Conservation (phyloP, 2,113 vertebrate genomes). For the Phrynosoma blainvillii region DNA sequence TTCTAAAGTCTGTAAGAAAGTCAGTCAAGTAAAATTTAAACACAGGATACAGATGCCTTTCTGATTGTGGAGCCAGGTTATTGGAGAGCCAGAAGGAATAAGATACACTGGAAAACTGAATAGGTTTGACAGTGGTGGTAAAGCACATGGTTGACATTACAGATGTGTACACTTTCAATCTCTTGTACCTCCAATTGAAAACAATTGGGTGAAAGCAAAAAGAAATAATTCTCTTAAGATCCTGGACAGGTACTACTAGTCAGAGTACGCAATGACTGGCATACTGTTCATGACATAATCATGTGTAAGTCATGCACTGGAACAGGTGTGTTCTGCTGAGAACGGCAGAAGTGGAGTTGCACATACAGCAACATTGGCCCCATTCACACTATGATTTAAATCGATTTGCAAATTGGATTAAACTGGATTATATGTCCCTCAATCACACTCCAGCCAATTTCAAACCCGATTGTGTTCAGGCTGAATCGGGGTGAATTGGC, state of each 20-base stretch:
- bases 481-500: too few relatives aligned
- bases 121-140: not conserved
- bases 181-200: not conserved
- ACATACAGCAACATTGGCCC: too few relatives aligned
- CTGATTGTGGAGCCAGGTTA: not conserved
- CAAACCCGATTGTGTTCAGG: too few relatives aligned
- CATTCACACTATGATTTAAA: too few relatives aligned
- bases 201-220: not conserved
- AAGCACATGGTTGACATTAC: not conserved
- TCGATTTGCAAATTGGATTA: too few relatives aligned
- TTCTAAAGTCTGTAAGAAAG: constrained; percentile 9
- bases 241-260: not conserved
- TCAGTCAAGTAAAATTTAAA: not conserved
- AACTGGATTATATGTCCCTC: too few relatives aligned
- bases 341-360: too few relatives aligned
- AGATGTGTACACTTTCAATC: not conserved
- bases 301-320: too few relatives aligned
- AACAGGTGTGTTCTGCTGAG: too few relatives aligned
- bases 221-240: not conserved
- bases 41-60: not conserved
- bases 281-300: too few relatives aligned
- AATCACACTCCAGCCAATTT: too few relatives aligned
- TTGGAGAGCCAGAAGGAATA: not conserved
- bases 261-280: not conserved
- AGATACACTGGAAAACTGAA: not conserved